Base-by-base conservation (phyloP, 2,797 vertebrate species). In the Oreochromis grahami region DNA sequence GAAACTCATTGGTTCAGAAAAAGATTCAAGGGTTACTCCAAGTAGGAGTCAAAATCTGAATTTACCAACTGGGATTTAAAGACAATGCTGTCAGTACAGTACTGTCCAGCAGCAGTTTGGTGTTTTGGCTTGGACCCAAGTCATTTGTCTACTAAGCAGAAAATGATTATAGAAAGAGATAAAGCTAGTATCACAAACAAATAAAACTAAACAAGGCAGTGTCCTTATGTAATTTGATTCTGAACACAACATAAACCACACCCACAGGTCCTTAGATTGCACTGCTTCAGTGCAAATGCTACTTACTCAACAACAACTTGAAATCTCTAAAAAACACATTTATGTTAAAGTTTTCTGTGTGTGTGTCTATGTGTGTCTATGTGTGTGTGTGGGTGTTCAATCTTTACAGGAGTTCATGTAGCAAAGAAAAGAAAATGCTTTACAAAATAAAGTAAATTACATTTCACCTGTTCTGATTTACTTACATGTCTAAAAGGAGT, bases 11-110 rank as follows among this genome's bases (percentile, higher is more conserved):
- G 9, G 36, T 38, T 38, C 36, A 38, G 36, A 38, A 38, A 9
- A 38, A 38, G 8, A 9, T 38, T 38, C 36, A 38, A 38, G 36
- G 36, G 3, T 10, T 36, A 36, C 32, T 36, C 19, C 32, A n/a
- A 60, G 58, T 60, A n/a, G 32, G 58, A 10, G 21, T 84, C 76
- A 41, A 86, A 89, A 86, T 88, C 77, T 70, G 56, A 41, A 74
- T 74, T 53, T 82, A 80, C 77, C 26, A 70, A 85, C 81, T 21
- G 21, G 19, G 14, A 43, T 77, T 41, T 48, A 79, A 53, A n/a
- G 48, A 29, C n/a, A 68, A 7, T 11, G 50, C 84, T 87, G 32
- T 76, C 81, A 76, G 78, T 86, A 78, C 84, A 77, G 45, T 48
- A 10, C 43, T 13, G 58, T n/a, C 51, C 60, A 21, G 52, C 41